Base-by-base conservation (phyloP, 2,888 invertebrate genomes). In the Caenorhabditis uteleia region DNA sequence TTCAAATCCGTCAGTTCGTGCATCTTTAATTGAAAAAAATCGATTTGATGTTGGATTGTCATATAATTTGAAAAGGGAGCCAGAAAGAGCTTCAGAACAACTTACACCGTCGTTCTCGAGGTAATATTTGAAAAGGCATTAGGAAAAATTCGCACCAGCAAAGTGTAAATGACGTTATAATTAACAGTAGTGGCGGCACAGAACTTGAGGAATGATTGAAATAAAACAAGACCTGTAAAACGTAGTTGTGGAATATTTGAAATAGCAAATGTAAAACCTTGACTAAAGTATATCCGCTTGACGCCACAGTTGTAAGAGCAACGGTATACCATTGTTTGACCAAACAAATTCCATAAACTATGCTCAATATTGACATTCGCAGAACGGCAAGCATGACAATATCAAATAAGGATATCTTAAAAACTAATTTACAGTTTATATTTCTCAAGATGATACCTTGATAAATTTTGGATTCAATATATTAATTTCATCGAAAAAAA, bases 81-180 rank as follows among this genome's bases (percentile, higher is more conserved):
- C n/a, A n/a, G n/a, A n/a, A n/a, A n/a, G n/a, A n/a, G n/a, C n/a
- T n/a, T n/a, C 40, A 50, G 42, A 26, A 45, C 20, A 27, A 40
- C 46, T 40, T 47, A 64, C 64, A 44, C 56, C 65, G 48, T n/a
- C 78, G 57, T 51, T 79, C 79, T 21, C 70, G 61, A 8, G 73
- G 66, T 20, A 80, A 55, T 27, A 80, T 77, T 51, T 79, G 71
- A 57, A 78, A 79, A 2, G 79, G 79, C 74, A 79, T 70, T 27
- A 79, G 55, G 66, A 76, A 79, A 34, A 79, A 68, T 55, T 79
- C 78, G 16, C 74, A 71, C 79, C 79, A 79, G 23, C 74, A 74
- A 14, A 77, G 64, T 21, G 68, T 65, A 27, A 79, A 77, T 3
- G 79, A 74, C 1, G 75, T 60, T 12, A 79, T 61, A 12, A 79